Base-by-base conservation (phyloP, 1,140 invertebrate species). In the Drosophila serrata region DNA sequence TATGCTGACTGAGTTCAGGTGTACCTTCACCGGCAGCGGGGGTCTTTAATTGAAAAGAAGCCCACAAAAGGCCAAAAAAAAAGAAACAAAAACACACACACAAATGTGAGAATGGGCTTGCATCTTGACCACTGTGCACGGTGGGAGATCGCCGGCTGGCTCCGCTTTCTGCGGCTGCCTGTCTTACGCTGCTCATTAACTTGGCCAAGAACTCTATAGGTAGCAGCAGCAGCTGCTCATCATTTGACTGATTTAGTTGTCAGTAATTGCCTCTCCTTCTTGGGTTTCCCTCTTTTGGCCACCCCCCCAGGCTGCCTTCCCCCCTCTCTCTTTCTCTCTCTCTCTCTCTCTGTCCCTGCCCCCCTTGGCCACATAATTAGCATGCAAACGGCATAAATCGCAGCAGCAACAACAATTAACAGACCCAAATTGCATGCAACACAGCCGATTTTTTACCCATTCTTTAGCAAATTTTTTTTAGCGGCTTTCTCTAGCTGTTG, bases 361-460 rank as follows among this genome's bases (percentile, higher is more conserved):
- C 12, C 11, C 12, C 19, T 13, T 31, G 8, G 51, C 40, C 78
- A 78, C 81, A 90, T 90, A 90, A 90, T 90, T 90, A 90, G 85
- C 85, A 90, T 90, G 86, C 85, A 90, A 81, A 67, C 85, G 85
- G 85, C 85, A 90, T 90, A 90, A 90, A 90, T 90, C 81, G 81
- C 85, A 79, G 75, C 70, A 81, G 63, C 76, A 85, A 90, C 77
- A 90, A 88, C 85, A 88, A 88, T 88, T 88, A 88, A 90, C 85
- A 90, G 75, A 85, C 85, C 85, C 81, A 90, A 90, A 90, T 88
- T 90, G 85, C 85, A 88, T 85, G 85, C 85, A 85, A 79, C 85
- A 82, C 62, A 79, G 59, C 33, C 35, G 56, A 75, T 65, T 49
- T 62, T 65, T 57, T 55, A 55, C 8, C 37, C 24, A 42, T 63